A percentile compares a stretch with the other conserved stretches of the same genome.
Conservation (phyloP, 1,140 invertebrate genomes). For the Aricia agestis region DNA sequence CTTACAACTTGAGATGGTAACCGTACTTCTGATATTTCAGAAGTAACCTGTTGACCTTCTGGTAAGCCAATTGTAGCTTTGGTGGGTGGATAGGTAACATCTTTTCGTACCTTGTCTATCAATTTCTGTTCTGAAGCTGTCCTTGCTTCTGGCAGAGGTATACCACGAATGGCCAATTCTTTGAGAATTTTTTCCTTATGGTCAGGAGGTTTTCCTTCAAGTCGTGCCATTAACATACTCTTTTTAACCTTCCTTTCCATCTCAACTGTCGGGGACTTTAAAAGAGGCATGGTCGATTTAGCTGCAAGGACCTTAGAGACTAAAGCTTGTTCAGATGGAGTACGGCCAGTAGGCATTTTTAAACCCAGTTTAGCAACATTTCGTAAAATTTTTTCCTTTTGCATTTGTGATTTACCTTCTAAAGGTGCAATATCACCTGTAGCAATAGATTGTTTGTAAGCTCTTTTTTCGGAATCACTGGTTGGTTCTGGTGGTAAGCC, state of each 20-base stretch:
- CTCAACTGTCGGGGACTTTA: constrained; percentile 24
- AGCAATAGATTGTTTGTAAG: constrained; percentile 21
- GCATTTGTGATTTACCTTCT: constrained; percentile 20
- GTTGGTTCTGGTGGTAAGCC: constrained; percentile 14
- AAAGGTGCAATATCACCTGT: constrained; percentile 22
- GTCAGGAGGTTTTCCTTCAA: constrained; percentile 33
- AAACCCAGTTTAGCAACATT: constrained; percentile 28
- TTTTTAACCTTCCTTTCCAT: constrained; percentile 20
- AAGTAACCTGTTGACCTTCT: neutral
- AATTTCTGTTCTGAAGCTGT: constrained; percentile 34
- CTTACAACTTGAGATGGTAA: constrained; percentile 26
- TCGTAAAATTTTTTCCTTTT: constrained; percentile 25
- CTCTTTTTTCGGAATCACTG: constrained; percentile 19
- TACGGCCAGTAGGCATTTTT: constrained; percentile 27
- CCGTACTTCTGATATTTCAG: constrained; percentile 23
- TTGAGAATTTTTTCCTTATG: constrained; percentile 43
- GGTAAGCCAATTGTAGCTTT: neutral
- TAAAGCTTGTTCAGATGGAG: constrained; percentile 31
- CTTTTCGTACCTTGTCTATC: constrained; percentile 26
- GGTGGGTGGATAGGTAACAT: neutral
- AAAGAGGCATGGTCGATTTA: constrained; percentile 20
- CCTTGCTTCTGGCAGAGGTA: constrained; percentile 39
- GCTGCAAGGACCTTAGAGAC: constrained; percentile 21
- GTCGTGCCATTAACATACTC: neutral
- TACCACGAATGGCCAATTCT: constrained; percentile 34